Base-by-base conservation (phyloP, 2,797 vertebrate species). In the Eulemur rubriventer region DNA sequence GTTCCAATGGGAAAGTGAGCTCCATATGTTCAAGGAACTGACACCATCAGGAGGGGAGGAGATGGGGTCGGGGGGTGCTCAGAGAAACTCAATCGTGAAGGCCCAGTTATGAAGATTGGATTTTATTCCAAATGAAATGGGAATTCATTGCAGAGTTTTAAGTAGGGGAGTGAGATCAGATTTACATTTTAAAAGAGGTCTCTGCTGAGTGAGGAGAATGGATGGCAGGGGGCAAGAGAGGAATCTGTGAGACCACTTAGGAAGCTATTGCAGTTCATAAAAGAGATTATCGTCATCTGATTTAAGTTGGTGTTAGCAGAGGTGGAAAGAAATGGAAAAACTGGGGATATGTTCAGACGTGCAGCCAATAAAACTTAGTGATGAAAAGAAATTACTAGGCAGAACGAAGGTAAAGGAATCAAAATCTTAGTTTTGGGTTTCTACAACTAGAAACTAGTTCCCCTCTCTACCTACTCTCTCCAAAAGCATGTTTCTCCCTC, bases 101-200 rank as follows among this genome's bases (percentile, higher is more conserved):
- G 43, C 59, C 48, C 9, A 10, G 41, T 28, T 93, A 86, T 93
- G 26, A 35, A 89, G 26, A 59, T 72, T 84, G 65, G 35, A 35
- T 90, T 90, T 90, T 57, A 81, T 89, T 93, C 73, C 43, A 89
- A 89, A 55, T 79, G 50, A 89, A 92, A 79, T 50, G 41, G 50
- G 30, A 89, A 84, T 93, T 73, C 41, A 33, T 43, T 26, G 24
- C 3, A 65, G 63, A 89, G 67, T 79, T 93, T 69, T 70, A 82
- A 89, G 69, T 11, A 86, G 59, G 14, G 41, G 35, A 41, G 14
- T 33, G 22, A 83, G 35, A 86, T 14, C 41, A 35, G 48, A 76
- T 61, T 96, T 90, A 55, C 46, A 65, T 82, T 80, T 91, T 69
- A 41, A 89, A 96, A 93, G 18, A 90, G 26, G 33, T 59, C 26